Evolutionary conservation across 2,797 vertebrate genomes (phyloP).

Genomic region (Sylvilagus floridanus): DNA sequence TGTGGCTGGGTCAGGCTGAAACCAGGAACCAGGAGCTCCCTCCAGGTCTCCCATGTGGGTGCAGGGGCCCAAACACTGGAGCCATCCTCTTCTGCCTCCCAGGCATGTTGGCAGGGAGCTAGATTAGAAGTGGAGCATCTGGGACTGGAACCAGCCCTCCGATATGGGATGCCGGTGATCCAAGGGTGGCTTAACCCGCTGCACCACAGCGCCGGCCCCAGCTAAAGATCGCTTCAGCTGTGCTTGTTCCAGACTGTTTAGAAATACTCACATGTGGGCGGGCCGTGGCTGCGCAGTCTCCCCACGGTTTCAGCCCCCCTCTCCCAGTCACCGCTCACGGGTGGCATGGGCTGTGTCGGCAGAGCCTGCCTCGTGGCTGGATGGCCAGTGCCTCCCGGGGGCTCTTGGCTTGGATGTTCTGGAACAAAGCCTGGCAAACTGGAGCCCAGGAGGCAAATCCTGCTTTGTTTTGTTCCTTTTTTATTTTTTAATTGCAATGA

Average conservation of each 20-base stretch:
- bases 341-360: background rate
- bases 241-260: background rate
- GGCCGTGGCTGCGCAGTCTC: rapidly evolving
- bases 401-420: background rate
- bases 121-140: no score
- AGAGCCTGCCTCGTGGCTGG: background rate
- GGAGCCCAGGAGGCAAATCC: background rate
- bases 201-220: no score
- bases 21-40: no score
- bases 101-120: no score
- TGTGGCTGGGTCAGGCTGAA: no score
- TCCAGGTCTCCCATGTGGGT: no score
- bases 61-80: no score
- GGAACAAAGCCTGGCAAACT: background rate
- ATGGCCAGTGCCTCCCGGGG: background rate
- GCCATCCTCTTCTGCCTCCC: no score
- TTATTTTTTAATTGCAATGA: background rate
- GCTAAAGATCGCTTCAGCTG: background rate
- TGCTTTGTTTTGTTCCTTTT: background rate
- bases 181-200: no score
- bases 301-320: background rate
- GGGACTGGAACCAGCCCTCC: no score
- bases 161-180: no score
- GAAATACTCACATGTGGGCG: background rate
- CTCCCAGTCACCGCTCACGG: background rate